Evolutionary conservation across 2,888 invertebrate species (phyloP).

Genomic region (Drosophila borealis): DNA sequence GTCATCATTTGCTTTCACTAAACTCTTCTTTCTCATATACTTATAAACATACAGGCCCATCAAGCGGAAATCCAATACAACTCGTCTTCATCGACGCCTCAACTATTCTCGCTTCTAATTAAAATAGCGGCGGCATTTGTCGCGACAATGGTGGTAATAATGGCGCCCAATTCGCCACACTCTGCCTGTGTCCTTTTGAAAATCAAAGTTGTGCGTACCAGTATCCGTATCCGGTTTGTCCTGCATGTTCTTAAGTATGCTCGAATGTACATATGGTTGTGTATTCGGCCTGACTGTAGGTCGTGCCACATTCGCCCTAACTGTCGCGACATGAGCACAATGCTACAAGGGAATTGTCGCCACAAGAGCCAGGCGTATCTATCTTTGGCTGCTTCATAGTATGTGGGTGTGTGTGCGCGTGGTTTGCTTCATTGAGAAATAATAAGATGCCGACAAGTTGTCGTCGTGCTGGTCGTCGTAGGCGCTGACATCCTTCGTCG

Average conservation of each 20-base stretch:
- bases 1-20: too few species aligned
- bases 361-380: conserved; percentile 62
- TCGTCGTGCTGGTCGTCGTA: conserved; percentile 53
- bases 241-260: conserved; percentile 37
- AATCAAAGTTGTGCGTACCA: conserved; percentile 71
- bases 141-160: conserved; percentile 79
- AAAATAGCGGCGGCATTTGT: conserved; percentile 70
- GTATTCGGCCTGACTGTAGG: conserved; percentile 48
- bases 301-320: conserved; percentile 62
- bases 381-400: conserved; percentile 46
- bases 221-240: conserved; percentile 57
- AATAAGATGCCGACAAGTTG: conserved; percentile 76
- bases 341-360: conserved; percentile 65
- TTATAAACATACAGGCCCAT: not conserved
- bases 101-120: conserved; percentile 70
- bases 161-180: conserved; percentile 69
- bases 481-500: conserved; percentile 49
- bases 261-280: conserved; percentile 4
- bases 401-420: conserved; percentile 10
- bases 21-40: not conserved
- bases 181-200: conserved; percentile 48
- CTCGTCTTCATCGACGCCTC: conserved; percentile 42
- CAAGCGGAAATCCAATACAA: conserved; percentile 20
- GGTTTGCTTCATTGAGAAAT: conserved; percentile 63
- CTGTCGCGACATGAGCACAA: conserved; percentile 62